Conservation (phyloP, 2,797 vertebrate species). For the Carapus acus region DNA sequence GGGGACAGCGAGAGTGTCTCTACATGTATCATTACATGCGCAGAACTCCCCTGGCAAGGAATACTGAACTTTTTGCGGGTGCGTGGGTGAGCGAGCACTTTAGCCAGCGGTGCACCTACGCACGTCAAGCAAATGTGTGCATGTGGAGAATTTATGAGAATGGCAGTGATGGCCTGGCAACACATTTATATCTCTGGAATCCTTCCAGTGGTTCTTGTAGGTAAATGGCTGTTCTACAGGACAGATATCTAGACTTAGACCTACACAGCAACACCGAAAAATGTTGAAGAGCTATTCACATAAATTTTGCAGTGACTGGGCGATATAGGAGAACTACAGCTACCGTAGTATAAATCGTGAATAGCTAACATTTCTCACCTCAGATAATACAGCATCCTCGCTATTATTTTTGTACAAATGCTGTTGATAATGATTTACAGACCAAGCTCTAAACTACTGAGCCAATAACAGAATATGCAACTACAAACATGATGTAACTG, state of each 20-base stretch:
- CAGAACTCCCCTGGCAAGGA: neutral
- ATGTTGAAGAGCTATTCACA: neutral
- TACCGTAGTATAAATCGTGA: neutral
- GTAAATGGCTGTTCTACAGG: no score
- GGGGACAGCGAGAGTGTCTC: neutral
- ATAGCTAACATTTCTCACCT: neutral
- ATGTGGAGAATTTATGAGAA: neutral
- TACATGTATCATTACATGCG: no score
- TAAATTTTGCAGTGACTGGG: neutral
- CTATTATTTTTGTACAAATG: neutral
- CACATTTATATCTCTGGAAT: neutral
- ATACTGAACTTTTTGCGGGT: neutral
- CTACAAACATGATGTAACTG: constrained; percentile 41
- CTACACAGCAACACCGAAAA: no score
- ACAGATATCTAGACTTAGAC: no score
- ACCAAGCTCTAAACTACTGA: neutral
- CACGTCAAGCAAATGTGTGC: neutral
- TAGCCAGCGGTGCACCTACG: neutral
- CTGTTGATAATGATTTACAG: no score
- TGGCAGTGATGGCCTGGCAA: constrained; percentile 7
- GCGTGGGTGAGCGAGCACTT: neutral
- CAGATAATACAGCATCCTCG: neutral
- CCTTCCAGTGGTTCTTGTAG: neutral
- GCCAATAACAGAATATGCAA: no score
- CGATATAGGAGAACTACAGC: no score